phyloP scores from a whole-genome alignment of 2,113 vertebrate species.

The Cettia cetti region DNA sequence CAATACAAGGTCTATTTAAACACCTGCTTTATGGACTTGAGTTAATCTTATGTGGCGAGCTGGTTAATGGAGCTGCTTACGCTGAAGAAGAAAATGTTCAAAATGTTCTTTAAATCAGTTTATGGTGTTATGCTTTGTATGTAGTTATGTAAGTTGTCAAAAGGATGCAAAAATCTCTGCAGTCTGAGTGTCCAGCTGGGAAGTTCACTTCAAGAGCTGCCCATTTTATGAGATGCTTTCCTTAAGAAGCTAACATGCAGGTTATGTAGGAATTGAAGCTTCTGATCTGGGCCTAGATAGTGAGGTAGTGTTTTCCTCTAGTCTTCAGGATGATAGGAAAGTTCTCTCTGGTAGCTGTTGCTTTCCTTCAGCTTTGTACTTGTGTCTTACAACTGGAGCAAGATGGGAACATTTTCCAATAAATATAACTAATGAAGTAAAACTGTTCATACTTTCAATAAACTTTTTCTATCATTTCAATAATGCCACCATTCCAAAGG shows the following conservation, averaged over 20 bases:
- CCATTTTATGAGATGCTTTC: neutral
- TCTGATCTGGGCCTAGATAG: neutral
- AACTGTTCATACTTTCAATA: neutral
- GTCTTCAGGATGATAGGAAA: fast-evolving
- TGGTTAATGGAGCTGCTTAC: neutral
- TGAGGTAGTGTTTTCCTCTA: neutral
- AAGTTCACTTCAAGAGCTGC: neutral
- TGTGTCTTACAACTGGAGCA: neutral
- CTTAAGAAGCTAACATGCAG: neutral
- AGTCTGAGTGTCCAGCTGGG: neutral
- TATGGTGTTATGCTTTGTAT: neutral
- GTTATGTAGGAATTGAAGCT: neutral
- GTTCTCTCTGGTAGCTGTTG: neutral
- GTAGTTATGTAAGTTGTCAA: neutral
- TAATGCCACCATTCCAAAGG: neutral
- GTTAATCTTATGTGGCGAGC: neutral
- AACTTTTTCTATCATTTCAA: neutral
- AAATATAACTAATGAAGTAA: neutral
- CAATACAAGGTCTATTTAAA: conserved; percentile 18
- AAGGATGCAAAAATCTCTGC: neutral
- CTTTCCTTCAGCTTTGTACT: neutral
- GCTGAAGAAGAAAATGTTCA: neutral
- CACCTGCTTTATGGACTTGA: conserved; percentile 1
- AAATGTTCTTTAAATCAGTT: neutral
- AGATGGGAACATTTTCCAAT: neutral